Percentiles rank a stretch among this genome's conserved stretches.
Conservation (phyloP, 2,888 invertebrate genomes). For the Linnaemya vulpina region DNA sequence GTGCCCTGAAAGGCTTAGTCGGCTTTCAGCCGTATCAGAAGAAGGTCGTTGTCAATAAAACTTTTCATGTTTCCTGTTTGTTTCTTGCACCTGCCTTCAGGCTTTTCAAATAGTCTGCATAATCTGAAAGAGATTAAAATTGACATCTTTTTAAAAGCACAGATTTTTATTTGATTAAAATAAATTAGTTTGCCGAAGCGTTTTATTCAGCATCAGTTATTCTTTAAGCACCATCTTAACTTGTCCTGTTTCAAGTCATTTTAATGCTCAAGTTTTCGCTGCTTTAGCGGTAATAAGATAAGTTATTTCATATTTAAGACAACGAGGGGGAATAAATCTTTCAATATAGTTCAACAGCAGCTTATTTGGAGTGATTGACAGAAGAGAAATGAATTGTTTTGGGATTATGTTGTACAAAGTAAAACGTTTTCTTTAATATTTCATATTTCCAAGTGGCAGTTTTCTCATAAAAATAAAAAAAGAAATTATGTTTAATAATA, state of each 20-base stretch:
- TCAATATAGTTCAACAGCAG: background rate
- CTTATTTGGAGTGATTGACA: conserved; percentile 15
- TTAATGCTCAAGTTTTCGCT: background rate
- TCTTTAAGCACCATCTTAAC: background rate
- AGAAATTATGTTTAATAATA: too few relatives aligned
- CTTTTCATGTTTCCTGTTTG: background rate
- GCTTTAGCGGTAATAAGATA: background rate
- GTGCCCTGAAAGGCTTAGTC: too few relatives aligned
- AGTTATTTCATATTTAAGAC: background rate
- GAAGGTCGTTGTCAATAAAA: background rate
- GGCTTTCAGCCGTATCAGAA: too few relatives aligned
- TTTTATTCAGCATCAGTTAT: background rate
- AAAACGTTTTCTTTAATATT: too few relatives aligned
- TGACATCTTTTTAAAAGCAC: background rate
- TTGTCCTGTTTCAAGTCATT: background rate
- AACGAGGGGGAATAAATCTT: conserved; percentile 5
- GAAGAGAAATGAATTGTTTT: conserved; percentile 17
- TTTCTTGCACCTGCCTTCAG: background rate
- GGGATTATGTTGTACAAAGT: background rate
- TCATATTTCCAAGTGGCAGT: too few relatives aligned
- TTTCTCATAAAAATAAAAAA: too few relatives aligned
- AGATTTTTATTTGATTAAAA: background rate
- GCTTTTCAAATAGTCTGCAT: background rate
- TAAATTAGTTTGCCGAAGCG: background rate
- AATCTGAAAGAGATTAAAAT: background rate